Percentiles rank a stretch among this genome's conserved stretches.
phyloP scores from a whole-genome alignment of 2,888 invertebrate genomes.

The Acleris laterana region DNA sequence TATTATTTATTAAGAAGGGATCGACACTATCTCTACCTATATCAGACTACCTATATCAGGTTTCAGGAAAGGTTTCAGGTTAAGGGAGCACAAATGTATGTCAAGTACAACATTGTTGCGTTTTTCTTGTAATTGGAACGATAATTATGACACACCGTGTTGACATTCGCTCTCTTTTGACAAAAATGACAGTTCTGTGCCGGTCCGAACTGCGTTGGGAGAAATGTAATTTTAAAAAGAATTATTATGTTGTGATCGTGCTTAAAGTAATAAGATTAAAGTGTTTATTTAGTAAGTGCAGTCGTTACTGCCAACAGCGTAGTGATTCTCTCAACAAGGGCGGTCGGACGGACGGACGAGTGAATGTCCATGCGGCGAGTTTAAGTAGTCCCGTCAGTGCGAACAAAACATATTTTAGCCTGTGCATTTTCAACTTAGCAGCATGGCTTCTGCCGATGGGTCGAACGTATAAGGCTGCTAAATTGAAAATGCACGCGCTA shows the following conservation, averaged over 20 bases:
- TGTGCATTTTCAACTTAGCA: too few species aligned
- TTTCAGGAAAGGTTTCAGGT: slow-evolving; percentile 24
- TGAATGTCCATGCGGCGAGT: too few species aligned
- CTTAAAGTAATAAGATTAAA: slow-evolving; percentile 28
- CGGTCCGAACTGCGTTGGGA: slow-evolving; percentile 24
- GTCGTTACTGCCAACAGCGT: neutral
- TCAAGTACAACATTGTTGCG: slow-evolving; percentile 32
- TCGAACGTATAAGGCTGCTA: too few species aligned
- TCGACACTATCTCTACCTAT: too few species aligned
- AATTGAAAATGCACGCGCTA: too few species aligned
- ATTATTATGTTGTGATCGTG: slow-evolving; percentile 19
- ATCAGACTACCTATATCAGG: too few species aligned
- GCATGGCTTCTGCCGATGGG: too few species aligned
- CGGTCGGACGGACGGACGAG: too few species aligned
- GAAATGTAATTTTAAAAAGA: slow-evolving; percentile 15
- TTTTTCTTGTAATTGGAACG: slow-evolving; percentile 32
- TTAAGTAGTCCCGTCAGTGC: too few species aligned
- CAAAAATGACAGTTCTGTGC: slow-evolving; percentile 35
- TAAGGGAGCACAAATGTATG: slow-evolving; percentile 31
- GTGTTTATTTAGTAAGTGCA: slow-evolving; percentile 15
- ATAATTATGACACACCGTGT: slow-evolving; percentile 35
- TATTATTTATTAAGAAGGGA: too few species aligned
- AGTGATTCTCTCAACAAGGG: too few species aligned
- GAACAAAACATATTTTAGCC: too few species aligned
- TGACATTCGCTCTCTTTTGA: slow-evolving; percentile 30